Base-by-base conservation (phyloP, 2,888 invertebrate genomes). In the Rutpela maculata region DNA sequence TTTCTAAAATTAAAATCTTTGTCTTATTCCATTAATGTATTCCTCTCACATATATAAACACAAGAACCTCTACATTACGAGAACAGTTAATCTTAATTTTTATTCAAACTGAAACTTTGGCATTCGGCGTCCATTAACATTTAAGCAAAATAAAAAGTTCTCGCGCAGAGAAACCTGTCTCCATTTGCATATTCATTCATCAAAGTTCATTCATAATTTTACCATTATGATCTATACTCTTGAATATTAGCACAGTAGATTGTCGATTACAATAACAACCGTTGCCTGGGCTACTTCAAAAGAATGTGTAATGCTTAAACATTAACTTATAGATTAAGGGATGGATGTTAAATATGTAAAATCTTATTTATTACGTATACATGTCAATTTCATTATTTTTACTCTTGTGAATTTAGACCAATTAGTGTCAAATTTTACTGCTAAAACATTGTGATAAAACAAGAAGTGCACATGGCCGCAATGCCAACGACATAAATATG, bases 131-230 rank as follows among this genome's bases (percentile, higher is more conserved):
- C 59, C 70, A 70, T 70, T 70, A 60, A 70, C 78, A 79, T 81
- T 80, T 74, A 76, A 78, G 81, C 75, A 71, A 71, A 80, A 81
- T 78, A 72, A 80, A 81, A 78, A 74, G 70, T 72, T 66, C 68
- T 74, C 71, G 63, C 56, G 66, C 69, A 66, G 77, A 71, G 74
- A 77, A 81, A 80, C 78, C 75, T 74, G 77, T 80, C 76, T 72
- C 75, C 77, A 82, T 83, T 83, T 81, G 83, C 82, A 83, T 83
- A 82, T 76, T 77, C 83, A 83, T 82, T 83, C 81, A 83, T 82
- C 80, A 80, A 72, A 78, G 67, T 71, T 66, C 83, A 83, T 83
- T 83, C 83, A 83, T 83, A 79, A 79, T 80, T 78, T 79, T 80
- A 73, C 75, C 66, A 76, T 78, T 69, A 71, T 75, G 80, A 68